Percentiles rank a stretch among this genome's conserved stretches.
These are phyloP conservation scores for Malurus alboscapulatus DNA, from an alignment of 2,113 vertebrate genomes.

Conservation along the genomic window DNA sequence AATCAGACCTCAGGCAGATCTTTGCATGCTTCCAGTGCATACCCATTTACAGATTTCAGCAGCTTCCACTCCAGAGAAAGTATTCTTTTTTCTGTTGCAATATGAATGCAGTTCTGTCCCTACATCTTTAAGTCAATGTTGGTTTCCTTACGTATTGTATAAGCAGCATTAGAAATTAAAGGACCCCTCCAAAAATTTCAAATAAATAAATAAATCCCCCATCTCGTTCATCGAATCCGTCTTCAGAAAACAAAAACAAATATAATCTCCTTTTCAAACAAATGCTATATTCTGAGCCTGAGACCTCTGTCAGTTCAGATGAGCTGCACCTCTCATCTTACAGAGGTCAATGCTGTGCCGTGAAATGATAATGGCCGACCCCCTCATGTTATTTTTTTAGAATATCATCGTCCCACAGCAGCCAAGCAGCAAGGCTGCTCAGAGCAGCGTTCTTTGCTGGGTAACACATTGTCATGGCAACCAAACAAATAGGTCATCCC, in stretches of 20 bases:
- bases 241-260: fast-evolving
- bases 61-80: background rate
- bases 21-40: background rate
- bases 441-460: background rate
- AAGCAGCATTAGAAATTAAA: background rate
- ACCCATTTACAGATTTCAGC: background rate
- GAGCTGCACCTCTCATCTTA: background rate
- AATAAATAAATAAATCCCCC: background rate
- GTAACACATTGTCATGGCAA: slow-evolving; percentile 49
- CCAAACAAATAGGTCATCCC: slow-evolving; percentile 52
- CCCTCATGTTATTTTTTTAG: background rate
- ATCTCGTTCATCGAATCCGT: background rate
- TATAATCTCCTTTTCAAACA: background rate
- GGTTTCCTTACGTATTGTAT: background rate
- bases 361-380: background rate
- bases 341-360: background rate
- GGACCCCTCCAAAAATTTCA: background rate
- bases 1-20: background rate
- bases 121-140: background rate
- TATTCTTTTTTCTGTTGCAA: background rate
- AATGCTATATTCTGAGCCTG: background rate
- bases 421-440: background rate
- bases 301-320: background rate
- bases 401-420: background rate
- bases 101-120: background rate